Conservation (phyloP, 1,140 invertebrate genomes). For the Drosophila obscura region DNA sequence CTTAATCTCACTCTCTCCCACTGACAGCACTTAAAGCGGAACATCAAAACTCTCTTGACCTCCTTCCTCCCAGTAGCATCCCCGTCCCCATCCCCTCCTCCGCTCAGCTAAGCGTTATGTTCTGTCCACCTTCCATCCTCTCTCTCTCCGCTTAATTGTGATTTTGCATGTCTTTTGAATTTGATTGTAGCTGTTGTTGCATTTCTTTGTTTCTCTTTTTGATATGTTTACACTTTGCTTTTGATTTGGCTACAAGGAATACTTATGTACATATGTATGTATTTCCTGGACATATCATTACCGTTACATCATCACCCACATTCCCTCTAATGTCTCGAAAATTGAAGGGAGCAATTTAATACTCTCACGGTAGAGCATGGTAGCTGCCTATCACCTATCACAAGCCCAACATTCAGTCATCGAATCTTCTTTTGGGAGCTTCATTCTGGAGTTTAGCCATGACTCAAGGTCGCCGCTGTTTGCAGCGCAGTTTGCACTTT, state of each 20-base stretch:
- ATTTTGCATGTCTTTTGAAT: constrained; percentile 41
- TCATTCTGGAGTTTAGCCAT: constrained; percentile 42
- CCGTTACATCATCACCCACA: constrained; percentile 31
- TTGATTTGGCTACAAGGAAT: constrained; percentile 26
- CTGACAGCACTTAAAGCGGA: constrained; percentile 29
- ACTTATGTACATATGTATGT: background rate
- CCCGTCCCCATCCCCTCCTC: too few relatives aligned
- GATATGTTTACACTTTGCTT: constrained; percentile 29
- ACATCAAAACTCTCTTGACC: constrained; percentile 33
- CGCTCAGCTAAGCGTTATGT: too few relatives aligned
- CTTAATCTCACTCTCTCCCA: background rate
- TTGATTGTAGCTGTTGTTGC: constrained; percentile 36
- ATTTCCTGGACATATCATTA: constrained; percentile 27
- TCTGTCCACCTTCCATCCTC: background rate
- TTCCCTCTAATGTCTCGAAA: background rate
- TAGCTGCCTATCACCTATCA: too few relatives aligned
- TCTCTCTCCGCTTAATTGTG: constrained; percentile 33
- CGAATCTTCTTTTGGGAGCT: background rate
- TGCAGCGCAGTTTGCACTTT: constrained; percentile 36
- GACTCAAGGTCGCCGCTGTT: constrained; percentile 58
- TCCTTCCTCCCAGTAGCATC: background rate
- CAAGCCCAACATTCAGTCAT: background rate
- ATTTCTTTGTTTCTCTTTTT: constrained; percentile 13
- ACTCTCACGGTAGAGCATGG: background rate
- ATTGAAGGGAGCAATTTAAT: too few relatives aligned